Evolutionary conservation across 2,797 vertebrate species (phyloP).

Genomic region (Sternarchorhynchus goeldii): DNA sequence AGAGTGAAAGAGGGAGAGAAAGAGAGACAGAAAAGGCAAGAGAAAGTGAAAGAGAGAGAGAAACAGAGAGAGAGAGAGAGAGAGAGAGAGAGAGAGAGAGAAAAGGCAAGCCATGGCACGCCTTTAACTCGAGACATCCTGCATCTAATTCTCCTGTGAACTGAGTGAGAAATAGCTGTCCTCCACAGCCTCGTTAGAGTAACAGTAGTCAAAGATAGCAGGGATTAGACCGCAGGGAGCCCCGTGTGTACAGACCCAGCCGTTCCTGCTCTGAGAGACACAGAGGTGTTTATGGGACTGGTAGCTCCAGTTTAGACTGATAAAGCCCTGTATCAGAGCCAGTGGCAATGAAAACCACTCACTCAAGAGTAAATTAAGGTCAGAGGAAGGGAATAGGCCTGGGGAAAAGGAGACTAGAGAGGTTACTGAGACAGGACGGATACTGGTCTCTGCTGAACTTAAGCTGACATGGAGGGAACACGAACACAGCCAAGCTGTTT

Average conservation of each 20-base stretch:
- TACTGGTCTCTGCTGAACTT: neutral
- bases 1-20: neutral
- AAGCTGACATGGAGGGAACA: neutral
- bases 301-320: slow-evolving; percentile 3
- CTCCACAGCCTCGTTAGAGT: slow-evolving; percentile 37
- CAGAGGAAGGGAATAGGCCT: slow-evolving; percentile 31
- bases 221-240: slow-evolving; percentile 23
- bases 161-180: slow-evolving; percentile 33
- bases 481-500: neutral
- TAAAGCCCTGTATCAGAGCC: neutral
- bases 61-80: slow-evolving; percentile 8
- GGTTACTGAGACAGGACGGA: neutral
- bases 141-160: slow-evolving; percentile 11
- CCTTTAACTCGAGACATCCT: neutral
- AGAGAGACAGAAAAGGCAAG: neutral
- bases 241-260: too few relatives aligned
- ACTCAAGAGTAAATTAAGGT: slow-evolving; percentile 20
- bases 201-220: slow-evolving; percentile 43
- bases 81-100: neutral
- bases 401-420: neutral
- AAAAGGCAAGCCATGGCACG: neutral
- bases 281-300: neutral
- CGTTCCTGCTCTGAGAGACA: neutral
- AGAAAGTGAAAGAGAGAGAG: neutral
- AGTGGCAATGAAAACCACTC: neutral